Percentiles rank a stretch among this genome's conserved stretches.
Evolutionary conservation across 2,113 vertebrate species (phyloP).

Genomic region (Patagioenas fasciata): DNA sequence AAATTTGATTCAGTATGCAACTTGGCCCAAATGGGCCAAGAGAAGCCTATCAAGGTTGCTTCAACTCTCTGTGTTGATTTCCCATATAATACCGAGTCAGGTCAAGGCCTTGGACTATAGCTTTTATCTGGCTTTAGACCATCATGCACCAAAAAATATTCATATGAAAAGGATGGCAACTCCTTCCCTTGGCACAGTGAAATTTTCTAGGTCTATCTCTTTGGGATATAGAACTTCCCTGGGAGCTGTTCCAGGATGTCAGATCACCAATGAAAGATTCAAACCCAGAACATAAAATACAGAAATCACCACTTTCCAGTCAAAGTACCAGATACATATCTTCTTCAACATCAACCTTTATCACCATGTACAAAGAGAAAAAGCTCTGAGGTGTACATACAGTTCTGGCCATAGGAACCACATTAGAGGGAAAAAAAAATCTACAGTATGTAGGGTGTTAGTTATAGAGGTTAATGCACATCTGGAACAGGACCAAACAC

Average conservation of each 20-base stretch:
- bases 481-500: background rate
- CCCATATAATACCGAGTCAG: too few relatives aligned
- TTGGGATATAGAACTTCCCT: background rate
- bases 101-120: background rate
- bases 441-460: too few relatives aligned
- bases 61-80: background rate
- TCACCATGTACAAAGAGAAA: background rate
- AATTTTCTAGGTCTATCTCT: background rate
- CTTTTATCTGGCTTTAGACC: background rate
- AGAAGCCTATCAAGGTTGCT: background rate
- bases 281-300: background rate
- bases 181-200: background rate
- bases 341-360: background rate
- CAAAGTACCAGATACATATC: background rate
- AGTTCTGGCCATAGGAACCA: background rate
- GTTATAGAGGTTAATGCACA: background rate
- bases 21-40: background rate
- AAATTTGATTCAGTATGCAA: background rate
- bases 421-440: background rate
- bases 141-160: background rate
- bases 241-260: background rate
- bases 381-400: rapidly evolving
- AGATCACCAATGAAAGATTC: background rate
- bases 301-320: background rate
- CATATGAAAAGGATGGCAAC: background rate